These are phyloP conservation scores for Hydrolagus affinis DNA, from an alignment of 2,113 vertebrate genomes.

Conservation along the genomic window DNA sequence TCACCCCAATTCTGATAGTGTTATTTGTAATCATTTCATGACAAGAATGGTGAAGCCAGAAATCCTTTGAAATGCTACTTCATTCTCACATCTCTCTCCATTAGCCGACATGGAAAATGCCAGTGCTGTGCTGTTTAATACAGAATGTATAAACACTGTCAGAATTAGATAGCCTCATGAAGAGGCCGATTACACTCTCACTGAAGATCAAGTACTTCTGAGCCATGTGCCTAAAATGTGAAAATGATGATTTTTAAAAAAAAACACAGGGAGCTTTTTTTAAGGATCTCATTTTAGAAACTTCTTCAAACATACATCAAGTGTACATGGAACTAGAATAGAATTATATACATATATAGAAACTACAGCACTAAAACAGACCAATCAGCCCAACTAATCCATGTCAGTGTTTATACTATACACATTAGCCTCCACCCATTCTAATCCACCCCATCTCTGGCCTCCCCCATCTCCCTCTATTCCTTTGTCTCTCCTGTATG, in stretches of 20 bases:
- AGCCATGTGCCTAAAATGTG: background rate
- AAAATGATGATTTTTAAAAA: background rate
- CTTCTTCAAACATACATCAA: background rate
- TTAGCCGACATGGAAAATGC: conserved; percentile 6
- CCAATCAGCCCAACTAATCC: too few species aligned
- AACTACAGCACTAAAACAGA: too few species aligned
- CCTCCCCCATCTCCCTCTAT: too few species aligned
- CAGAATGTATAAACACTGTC: background rate
- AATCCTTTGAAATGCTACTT: background rate
- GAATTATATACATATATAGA: too few species aligned
- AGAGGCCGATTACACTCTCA: background rate
- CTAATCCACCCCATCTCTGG: too few species aligned
- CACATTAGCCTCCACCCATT: too few species aligned
- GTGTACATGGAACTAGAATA: too few species aligned
- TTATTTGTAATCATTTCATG: conserved; percentile 16
- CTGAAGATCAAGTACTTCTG: background rate
- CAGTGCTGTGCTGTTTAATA: background rate
- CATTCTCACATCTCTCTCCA: background rate
- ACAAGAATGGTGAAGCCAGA: background rate
- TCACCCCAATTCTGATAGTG: background rate
- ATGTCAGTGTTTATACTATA: too few species aligned
- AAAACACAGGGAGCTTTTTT: background rate
- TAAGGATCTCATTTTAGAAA: background rate
- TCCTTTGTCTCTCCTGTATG: too few species aligned
- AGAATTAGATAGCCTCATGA: background rate